These are phyloP conservation scores for Serrognathus titanus DNA, from an alignment of 2,888 invertebrate genomes.

Conservation along the genomic window DNA sequence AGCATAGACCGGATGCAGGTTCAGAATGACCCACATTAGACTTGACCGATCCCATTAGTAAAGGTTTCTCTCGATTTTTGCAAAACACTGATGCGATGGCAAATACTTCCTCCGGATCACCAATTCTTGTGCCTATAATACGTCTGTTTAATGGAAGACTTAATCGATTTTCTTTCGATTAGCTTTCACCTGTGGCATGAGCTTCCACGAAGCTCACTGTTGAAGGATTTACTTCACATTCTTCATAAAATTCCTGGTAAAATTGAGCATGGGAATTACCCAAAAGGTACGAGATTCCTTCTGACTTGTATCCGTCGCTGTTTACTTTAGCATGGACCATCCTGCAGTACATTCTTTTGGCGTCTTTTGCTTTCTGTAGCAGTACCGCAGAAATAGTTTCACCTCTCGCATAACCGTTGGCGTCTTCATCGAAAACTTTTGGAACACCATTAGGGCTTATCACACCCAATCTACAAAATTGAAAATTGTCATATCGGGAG, in stretches of 20 bases:
- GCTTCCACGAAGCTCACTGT: constrained; percentile 79
- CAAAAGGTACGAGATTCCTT: constrained; percentile 46
- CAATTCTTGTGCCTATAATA: constrained; percentile 64
- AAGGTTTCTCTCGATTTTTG: constrained; percentile 66
- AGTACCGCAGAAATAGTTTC: constrained; percentile 71
- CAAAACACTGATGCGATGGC: constrained; percentile 80
- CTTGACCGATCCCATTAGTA: constrained; percentile 87
- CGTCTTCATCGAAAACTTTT: constrained; percentile 84
- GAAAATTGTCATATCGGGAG: too few species aligned
- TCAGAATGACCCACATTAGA: constrained; percentile 94
- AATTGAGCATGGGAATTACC: constrained; percentile 58
- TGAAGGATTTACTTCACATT: constrained; percentile 67
- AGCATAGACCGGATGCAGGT: constrained; percentile 78
- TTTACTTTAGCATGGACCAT: constrained; percentile 41
- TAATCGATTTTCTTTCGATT: too few species aligned
- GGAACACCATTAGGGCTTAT: constrained; percentile 82
- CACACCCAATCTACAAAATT: constrained; percentile 56
- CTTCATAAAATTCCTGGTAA: constrained; percentile 62
- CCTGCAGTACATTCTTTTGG: constrained; percentile 50
- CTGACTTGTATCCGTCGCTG: constrained; percentile 44
- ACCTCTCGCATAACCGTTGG: constrained; percentile 81
- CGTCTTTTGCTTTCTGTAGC: constrained; percentile 62
- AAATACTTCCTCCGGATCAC: constrained; percentile 88
- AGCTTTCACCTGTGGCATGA: constrained; percentile 39
- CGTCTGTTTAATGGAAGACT: constrained; percentile 30